Conservation (phyloP, 2,113 vertebrate species). For the Rhodinocichla rosea region DNA sequence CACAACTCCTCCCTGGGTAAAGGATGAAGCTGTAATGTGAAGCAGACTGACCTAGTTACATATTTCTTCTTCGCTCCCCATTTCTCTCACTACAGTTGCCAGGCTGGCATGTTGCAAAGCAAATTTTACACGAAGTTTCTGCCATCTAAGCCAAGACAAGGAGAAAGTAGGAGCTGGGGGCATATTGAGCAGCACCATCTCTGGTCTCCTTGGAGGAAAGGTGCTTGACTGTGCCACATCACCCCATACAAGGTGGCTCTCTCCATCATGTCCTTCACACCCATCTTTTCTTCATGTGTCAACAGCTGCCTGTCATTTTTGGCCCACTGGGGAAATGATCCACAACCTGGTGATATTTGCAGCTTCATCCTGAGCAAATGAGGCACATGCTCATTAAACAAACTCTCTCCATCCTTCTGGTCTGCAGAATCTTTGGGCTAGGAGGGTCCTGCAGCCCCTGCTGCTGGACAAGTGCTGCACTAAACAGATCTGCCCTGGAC, state of each 20-base stretch:
- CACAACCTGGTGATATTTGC: neutral
- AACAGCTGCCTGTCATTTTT: neutral
- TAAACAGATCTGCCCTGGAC: neutral
- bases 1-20: constrained; percentile 39
- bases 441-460: neutral
- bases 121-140: constrained; percentile 40
- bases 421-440: neutral
- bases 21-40: constrained; percentile 34
- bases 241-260: neutral
- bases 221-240: neutral
- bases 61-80: neutral
- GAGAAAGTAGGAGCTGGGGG: neutral
- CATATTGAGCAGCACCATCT: neutral
- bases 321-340: neutral
- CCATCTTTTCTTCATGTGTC: neutral
- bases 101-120: neutral
- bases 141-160: neutral
- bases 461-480: neutral
- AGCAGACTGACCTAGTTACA: constrained; percentile 62
- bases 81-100: neutral
- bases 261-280: neutral
- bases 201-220: neutral
- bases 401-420: neutral
- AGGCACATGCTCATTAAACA: neutral
- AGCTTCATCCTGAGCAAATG: neutral